Evolutionary conservation across 1,140 invertebrate genomes (phyloP).

Genomic region (Macrosteles quadrilineatus): DNA sequence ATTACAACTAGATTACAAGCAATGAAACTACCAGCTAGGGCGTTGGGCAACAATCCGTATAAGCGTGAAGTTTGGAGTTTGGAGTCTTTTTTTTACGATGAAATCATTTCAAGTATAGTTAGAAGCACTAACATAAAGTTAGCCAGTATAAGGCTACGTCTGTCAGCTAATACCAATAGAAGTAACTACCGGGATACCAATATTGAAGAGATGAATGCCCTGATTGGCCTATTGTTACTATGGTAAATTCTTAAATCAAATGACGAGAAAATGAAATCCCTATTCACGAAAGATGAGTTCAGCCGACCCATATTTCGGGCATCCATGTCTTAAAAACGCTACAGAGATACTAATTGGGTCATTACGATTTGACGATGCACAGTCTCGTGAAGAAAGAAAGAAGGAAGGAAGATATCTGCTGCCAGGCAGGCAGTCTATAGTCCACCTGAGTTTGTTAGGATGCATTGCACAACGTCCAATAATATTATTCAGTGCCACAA

Average conservation of each 20-base stretch:
- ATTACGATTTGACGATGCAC: background rate
- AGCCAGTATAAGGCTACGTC: background rate
- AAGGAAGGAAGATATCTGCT: background rate
- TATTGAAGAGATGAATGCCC: slow-evolving; percentile 20
- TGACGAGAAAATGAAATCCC: slow-evolving; percentile 5
- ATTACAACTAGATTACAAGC: background rate
- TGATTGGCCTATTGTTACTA: slow-evolving; percentile 2
- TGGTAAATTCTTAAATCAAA: background rate
- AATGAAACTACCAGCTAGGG: background rate
- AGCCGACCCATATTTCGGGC: no score
- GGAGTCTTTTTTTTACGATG: background rate
- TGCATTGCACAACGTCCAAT: no score
- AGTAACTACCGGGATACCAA: slow-evolving; percentile 13
- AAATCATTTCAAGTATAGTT: background rate
- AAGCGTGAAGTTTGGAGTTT: background rate
- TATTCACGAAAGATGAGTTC: background rate
- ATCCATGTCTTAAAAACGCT: background rate
- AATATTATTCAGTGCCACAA: no score
- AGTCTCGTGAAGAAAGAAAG: background rate
- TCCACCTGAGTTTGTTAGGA: no score
- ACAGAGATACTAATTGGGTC: background rate
- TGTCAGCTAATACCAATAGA: background rate
- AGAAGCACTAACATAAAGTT: background rate
- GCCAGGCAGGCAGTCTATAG: no score
- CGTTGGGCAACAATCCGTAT: background rate